Evolutionary conservation across 1,140 invertebrate species (phyloP), one percentile per base, ranked within the genome.

Genomic region (Danaus plexippus): DNA sequence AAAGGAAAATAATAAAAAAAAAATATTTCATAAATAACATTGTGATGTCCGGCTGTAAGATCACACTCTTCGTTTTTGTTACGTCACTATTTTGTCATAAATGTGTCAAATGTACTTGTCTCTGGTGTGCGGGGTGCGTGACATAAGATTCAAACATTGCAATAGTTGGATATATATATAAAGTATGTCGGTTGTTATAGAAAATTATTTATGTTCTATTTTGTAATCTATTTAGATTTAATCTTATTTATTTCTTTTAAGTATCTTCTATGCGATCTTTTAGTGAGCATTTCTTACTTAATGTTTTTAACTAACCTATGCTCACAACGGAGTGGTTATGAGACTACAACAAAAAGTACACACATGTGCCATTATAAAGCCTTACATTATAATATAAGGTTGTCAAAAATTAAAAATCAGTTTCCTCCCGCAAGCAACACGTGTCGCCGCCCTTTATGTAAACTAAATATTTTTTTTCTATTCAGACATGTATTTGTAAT

Each of bases 391-490:
- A 64, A 64, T 64, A 57, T 77, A 66, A 63, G 60, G 52, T 64
- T 63, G 54, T 64, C 56, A 41, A 53, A 54, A 57, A 52, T 57
- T 58, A 63, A 53, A 66, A 63, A 69, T 69, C 65, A 74, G 71
- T 68, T 71, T 69, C 59, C 70, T 75, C 73, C 63, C 67, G 57
- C 46, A 49, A 63, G 64, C 75, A 67, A 68, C 68, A 68, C 73
- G 59, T 69, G 63, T 64, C 66, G 68, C 69, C 66, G 73, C 70
- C 76, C 67, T 77, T 77, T 69, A 69, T 63, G 60, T 51, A 71
- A 67, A 69, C 52, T 61, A 73, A 71, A 77, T 85, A 82, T 82
- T 84, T 81, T 32, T 32, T 32, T 83, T 83, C 62, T 82, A 80
- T 62, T 67, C 69, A 72, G 73, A 67, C 66, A 68, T 71, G 65